phyloP scores from a whole-genome alignment of 2,888 invertebrate species.

The Parnassius mnemosyne region DNA sequence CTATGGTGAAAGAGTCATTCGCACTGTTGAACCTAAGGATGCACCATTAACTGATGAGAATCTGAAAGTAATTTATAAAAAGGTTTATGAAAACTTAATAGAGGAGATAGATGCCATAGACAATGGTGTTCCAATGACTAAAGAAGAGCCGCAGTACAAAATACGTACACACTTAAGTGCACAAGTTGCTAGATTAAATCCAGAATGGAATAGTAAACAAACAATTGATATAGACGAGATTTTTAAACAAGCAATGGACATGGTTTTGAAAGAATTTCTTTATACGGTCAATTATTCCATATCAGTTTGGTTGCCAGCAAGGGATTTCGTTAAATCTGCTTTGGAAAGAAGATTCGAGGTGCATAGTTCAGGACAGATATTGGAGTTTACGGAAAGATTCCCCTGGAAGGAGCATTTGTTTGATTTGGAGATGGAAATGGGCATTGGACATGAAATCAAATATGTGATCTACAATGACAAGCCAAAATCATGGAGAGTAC shows the following conservation, averaged over 20 bases:
- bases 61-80: constrained; percentile 81
- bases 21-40: constrained; percentile 72
- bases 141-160: constrained; percentile 86
- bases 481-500: constrained; percentile 88
- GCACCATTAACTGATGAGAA: constrained; percentile 66
- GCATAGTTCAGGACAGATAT: constrained; percentile 89
- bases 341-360: constrained; percentile 84
- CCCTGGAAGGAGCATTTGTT: constrained; percentile 97
- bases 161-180: constrained; percentile 90
- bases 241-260: constrained; percentile 88
- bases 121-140: constrained; percentile 94
- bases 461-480: constrained; percentile 86
- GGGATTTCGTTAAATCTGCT: constrained; percentile 86
- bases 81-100: constrained; percentile 92
- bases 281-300: constrained; percentile 83
- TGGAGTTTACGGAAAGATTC: constrained; percentile 85
- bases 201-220: constrained; percentile 87
- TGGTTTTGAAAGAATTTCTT: constrained; percentile 90
- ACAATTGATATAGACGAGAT: constrained; percentile 76
- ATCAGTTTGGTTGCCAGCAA: constrained; percentile 92
- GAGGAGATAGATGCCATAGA: constrained; percentile 98
- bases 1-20: constrained; percentile 91
- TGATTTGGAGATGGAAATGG: constrained; percentile 87
- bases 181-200: constrained; percentile 89
- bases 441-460: constrained; percentile 83